Base-by-base conservation (phyloP, 2,113 vertebrate species). In the Speoplatyrhinus poulsoni region DNA sequence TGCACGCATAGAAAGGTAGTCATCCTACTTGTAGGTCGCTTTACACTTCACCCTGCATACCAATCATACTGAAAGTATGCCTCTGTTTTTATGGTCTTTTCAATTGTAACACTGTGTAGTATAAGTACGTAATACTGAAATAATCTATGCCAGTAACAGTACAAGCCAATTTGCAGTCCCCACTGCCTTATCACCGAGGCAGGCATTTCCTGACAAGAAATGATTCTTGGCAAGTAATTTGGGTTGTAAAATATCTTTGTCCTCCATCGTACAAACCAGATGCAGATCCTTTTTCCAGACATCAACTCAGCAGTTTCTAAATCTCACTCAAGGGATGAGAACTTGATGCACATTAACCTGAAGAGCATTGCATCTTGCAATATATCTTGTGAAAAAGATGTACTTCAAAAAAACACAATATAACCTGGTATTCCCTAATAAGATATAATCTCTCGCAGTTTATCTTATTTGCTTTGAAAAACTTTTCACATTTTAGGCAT, bases 241-340 rank as follows among this genome's bases (percentile, higher is more conserved):
- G 26, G 5, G 13, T 36, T 62, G 59, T 62, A 70, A 32, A 83
- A 75, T 9, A 13, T 61, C 52, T 77, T 67, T 77, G 69, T 73
- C 3, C 15, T 47, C 10, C 47, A 62, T 81, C 75, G 70, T 73
- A 60, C 63, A 73, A 55, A 33, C 68, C 69, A 83, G 80, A 80
- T 68, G 47, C 60, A 32, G 65, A 66, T 80, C 62, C 1, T 46
- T 50, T 12, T 81, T 77, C 66, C 73, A 76, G 65, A 68, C 46
- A 26, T 81, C 75, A 53, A 67, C 73, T 77, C 71, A 57, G 80
- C 81, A 78, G 70, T 75, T 85, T 85, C 81, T 79, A 69, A 76
- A 80, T 85, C 73, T 73, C 66, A 53, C 65, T 16, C 56, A 12
- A 67, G 65, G 67, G 64, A 69, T n/a, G 41, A 69, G 36, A 7